phyloP scores from a whole-genome alignment of 1,140 invertebrate species.

The Eumaeus atala region DNA sequence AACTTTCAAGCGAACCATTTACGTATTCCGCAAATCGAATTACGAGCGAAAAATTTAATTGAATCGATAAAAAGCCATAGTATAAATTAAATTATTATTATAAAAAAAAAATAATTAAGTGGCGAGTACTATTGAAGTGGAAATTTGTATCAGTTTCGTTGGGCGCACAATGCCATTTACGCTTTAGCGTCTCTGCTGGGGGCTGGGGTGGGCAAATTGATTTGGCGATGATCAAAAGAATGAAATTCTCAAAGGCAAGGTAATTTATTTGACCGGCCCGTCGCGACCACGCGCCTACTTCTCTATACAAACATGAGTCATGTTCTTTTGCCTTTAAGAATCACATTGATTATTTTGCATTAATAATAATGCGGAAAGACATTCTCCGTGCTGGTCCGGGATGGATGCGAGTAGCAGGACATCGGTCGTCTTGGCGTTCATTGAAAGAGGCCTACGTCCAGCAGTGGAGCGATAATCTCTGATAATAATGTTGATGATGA shows the following conservation, averaged over 20 bases:
- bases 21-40: too few species aligned
- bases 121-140: not conserved
- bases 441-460: too few species aligned
- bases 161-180: constrained; percentile 6
- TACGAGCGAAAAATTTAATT: too few species aligned
- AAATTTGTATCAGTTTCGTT: constrained; percentile 4
- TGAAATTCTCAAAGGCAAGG: constrained; percentile 59
- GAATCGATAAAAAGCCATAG: not conserved
- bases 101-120: constrained; percentile 5
- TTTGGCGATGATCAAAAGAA: constrained; percentile 61
- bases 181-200: constrained; percentile 25
- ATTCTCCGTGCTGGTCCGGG: too few species aligned
- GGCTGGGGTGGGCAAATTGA: constrained; percentile 46
- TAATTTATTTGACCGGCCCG: constrained; percentile 58
- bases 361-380: too few species aligned
- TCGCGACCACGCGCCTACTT: constrained; percentile 34
- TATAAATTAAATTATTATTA: constrained; percentile 2
- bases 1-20: too few species aligned
- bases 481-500: too few species aligned
- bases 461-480: too few species aligned
- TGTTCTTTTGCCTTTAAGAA: too few species aligned
- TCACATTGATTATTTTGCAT: too few species aligned
- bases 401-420: too few species aligned
- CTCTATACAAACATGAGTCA: constrained; percentile 13
- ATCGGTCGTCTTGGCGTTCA: too few species aligned